phyloP scores from a whole-genome alignment of 2,888 invertebrate genomes.

The Scaptomyza flava region DNA sequence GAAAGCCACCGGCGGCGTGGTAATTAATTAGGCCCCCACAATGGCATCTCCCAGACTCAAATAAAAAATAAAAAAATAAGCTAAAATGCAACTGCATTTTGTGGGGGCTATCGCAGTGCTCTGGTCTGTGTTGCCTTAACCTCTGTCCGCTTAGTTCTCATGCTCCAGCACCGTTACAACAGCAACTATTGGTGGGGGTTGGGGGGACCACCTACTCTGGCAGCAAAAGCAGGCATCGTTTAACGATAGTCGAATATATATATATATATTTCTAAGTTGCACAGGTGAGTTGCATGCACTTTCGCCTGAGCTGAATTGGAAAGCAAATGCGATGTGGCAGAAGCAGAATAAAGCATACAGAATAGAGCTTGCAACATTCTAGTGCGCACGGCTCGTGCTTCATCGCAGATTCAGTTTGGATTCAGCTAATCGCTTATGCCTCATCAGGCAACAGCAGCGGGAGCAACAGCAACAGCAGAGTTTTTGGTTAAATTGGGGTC shows the following conservation, averaged over 20 bases:
- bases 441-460: conserved; percentile 45
- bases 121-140: conserved; percentile 61
- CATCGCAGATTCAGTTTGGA: conserved; percentile 49
- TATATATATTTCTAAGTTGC: neutral
- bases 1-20: conserved; percentile 74
- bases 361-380: conserved; percentile 13
- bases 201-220: conserved; percentile 57
- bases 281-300: conserved; percentile 47
- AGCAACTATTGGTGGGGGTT: conserved; percentile 31
- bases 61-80: neutral
- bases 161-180: conserved; percentile 44
- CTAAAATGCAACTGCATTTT: conserved; percentile 25
- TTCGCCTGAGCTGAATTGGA: conserved; percentile 54
- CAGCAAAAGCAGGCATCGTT: conserved; percentile 38
- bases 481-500: conserved; percentile 23
- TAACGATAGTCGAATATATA: conserved; percentile 26
- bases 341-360: conserved; percentile 7
- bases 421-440: conserved; percentile 54
- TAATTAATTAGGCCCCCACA: conserved; percentile 74
- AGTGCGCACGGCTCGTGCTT: conserved; percentile 42
- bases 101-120: conserved; percentile 45
- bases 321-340: conserved; percentile 42
- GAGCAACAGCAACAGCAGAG: conserved; percentile 6
- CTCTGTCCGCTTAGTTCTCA: conserved; percentile 67
- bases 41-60: conserved; percentile 32